Evolutionary conservation across 92 coral and sea anemone genomes (phyloP).

Genomic region (Isaurus tuberculatus): DNA sequence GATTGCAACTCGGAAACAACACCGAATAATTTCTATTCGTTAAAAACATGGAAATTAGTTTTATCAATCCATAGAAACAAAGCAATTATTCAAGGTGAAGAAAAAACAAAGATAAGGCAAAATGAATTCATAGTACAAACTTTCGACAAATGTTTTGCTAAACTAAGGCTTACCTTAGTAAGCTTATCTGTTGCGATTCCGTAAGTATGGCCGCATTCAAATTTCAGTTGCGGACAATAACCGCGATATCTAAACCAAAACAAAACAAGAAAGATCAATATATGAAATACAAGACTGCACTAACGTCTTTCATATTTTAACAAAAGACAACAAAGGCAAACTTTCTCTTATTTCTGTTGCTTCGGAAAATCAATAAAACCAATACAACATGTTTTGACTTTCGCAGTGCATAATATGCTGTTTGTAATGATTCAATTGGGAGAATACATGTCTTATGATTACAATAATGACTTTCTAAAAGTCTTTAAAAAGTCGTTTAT

Average conservation of each 20-base stretch:
- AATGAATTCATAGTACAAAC: neutral
- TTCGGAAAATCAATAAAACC: neutral
- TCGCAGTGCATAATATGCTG: neutral
- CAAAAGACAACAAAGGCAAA: neutral
- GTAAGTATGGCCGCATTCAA: conserved; percentile 95
- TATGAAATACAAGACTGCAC: neutral
- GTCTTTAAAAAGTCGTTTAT: neutral
- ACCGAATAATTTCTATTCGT: neutral
- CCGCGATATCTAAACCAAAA: conserved; percentile 86
- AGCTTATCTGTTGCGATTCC: conserved; percentile 97
- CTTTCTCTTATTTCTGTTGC: neutral
- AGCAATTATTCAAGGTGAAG: neutral
- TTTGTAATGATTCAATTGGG: neutral
- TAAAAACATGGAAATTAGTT: neutral
- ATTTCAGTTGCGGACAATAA: conserved; percentile 91
- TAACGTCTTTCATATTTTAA: neutral
- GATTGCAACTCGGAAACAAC: neutral
- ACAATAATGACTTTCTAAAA: neutral
- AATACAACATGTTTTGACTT: neutral
- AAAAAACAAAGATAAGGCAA: neutral
- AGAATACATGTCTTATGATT: neutral
- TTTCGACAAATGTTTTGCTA: neutral
- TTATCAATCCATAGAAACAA: neutral
- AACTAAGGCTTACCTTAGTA: conserved; percentile 73
- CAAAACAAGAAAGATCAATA: neutral